Conservation (phyloP, 2,888 invertebrate genomes). For the Hydraecia micacea region DNA sequence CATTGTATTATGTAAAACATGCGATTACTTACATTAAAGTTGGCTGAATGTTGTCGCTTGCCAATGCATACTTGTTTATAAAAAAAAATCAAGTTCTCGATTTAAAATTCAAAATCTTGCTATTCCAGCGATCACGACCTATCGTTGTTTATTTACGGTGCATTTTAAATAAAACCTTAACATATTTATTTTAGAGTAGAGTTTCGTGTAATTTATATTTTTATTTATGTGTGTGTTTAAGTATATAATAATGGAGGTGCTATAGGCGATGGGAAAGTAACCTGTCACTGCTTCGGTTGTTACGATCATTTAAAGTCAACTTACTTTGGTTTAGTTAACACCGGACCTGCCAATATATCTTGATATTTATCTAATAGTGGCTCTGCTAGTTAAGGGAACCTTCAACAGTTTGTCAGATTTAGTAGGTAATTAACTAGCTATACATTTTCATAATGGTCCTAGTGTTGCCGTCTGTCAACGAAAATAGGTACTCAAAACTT, state of each 20-base stretch:
- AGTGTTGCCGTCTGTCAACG: background rate
- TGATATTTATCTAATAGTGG: background rate
- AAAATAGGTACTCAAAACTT: background rate
- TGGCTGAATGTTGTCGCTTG: constrained; percentile 50
- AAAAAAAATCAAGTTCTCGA: constrained; percentile 65
- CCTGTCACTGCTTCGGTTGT: constrained; percentile 49
- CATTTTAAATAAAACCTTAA: constrained; percentile 51
- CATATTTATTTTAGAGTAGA: constrained; percentile 27
- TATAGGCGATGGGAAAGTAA: constrained; percentile 45
- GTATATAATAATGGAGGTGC: constrained; percentile 49
- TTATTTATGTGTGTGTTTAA: constrained; percentile 41
- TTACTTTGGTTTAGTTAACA: constrained; percentile 60
- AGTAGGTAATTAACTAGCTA: background rate
- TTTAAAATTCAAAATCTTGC: constrained; percentile 75
- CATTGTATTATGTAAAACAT: constrained; percentile 35
- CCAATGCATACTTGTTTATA: constrained; percentile 53
- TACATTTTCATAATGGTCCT: background rate
- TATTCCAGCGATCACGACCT: constrained; percentile 69
- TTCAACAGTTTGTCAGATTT: background rate
- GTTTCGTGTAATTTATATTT: constrained; percentile 29
- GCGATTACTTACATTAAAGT: constrained; percentile 45
- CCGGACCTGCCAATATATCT: background rate
- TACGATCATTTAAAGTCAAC: constrained; percentile 40
- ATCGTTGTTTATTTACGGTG: constrained; percentile 42
- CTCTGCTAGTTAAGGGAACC: background rate